A percentile compares a stretch with the other conserved stretches of the same genome.
These are phyloP conservation scores for Hemaris fuciformis DNA, from an alignment of 2,888 invertebrate genomes.

Conservation along the genomic window DNA sequence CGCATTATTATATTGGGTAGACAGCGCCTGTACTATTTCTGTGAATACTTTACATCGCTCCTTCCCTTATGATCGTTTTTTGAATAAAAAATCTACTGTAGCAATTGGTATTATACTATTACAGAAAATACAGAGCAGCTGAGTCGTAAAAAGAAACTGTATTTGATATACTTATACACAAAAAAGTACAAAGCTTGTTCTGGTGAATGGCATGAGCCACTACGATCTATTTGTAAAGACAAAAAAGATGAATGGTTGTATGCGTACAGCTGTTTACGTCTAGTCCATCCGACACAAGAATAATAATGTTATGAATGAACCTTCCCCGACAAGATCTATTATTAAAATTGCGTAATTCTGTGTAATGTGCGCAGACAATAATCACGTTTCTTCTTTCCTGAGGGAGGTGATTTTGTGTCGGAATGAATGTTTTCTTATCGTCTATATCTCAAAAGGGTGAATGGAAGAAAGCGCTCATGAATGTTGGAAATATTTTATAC, in stretches of 20 bases:
- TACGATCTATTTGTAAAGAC: background rate
- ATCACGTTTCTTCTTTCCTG: background rate
- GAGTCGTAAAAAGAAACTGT: too few species aligned
- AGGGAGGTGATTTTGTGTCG: background rate
- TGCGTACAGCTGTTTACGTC: background rate
- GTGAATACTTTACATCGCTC: too few species aligned
- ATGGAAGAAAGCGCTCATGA: background rate
- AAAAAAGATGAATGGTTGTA: background rate
- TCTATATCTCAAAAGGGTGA: background rate
- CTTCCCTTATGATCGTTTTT: too few species aligned
- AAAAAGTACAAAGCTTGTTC: background rate
- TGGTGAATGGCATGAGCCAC: background rate
- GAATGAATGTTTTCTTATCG: background rate
- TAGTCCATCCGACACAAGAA: background rate
- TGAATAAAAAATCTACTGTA: too few species aligned
- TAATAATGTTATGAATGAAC: background rate
- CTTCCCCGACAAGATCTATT: background rate
- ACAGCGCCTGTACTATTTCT: too few species aligned
- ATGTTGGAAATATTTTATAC: background rate
- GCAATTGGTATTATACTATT: too few species aligned
- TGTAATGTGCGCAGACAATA: background rate
- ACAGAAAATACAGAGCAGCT: too few species aligned
- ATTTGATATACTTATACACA: background rate
- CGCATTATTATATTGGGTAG: too few species aligned
- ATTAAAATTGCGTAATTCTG: background rate